A percentile compares a stretch with the other conserved stretches of the same genome.
phyloP scores from a whole-genome alignment of 1,140 invertebrate genomes.

The Helicoverpa zea region DNA sequence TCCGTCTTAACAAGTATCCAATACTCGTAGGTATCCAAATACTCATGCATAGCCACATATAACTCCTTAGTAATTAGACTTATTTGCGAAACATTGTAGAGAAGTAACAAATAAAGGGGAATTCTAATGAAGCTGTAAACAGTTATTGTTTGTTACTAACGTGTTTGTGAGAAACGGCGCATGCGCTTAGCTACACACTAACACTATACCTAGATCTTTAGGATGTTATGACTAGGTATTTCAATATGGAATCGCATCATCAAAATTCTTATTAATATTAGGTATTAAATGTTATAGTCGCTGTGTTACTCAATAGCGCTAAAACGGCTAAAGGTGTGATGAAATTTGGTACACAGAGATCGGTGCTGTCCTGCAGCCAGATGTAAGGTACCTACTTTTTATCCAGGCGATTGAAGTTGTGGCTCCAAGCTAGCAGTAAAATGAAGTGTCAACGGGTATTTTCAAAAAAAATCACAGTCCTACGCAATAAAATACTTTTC shows the following conservation, averaged over 20 bases:
- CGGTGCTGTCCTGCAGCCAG: not conserved
- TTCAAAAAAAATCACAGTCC: not conserved
- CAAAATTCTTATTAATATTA: no score
- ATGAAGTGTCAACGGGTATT: no score
- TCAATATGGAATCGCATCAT: no score
- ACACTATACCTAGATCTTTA: no score
- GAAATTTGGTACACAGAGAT: no score
- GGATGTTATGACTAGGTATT: no score
- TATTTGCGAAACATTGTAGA: constrained; percentile 23
- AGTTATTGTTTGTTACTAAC: constrained; percentile 46
- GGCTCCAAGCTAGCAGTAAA: not conserved
- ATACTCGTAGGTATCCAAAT: not conserved
- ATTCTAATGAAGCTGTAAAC: constrained; percentile 60
- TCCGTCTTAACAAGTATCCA: no score
- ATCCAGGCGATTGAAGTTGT: no score
- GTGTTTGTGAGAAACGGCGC: constrained; percentile 7
- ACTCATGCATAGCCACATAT: not conserved
- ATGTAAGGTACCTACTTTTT: no score
- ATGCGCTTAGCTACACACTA: not conserved
- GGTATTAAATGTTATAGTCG: no score
- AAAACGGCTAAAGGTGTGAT: no score
- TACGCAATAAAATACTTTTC: not conserved
- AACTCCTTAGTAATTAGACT: constrained; percentile 3
- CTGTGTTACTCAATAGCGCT: no score
- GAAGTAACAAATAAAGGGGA: constrained; percentile 50